phyloP scores from a whole-genome alignment of 2,888 invertebrate genomes.

The Sinhomidia bicolor region DNA sequence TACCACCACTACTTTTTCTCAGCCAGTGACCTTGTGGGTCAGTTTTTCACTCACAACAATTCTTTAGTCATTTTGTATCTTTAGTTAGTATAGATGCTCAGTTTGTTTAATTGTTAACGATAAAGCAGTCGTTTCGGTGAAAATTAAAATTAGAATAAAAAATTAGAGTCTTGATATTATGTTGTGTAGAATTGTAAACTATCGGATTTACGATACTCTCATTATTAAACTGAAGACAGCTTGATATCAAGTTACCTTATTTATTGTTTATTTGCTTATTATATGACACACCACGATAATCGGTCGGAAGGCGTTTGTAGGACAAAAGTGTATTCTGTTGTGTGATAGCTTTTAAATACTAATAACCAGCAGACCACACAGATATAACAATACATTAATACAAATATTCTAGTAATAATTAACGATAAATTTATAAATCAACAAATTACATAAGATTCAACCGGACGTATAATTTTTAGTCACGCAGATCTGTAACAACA shows the following conservation, averaged over 20 bases:
- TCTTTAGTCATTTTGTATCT: slow-evolving; percentile 63
- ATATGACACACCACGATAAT: not conserved
- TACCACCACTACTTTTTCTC: slow-evolving; percentile 55
- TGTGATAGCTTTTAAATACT: slow-evolving; percentile 6
- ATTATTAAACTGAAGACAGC: slow-evolving; percentile 37
- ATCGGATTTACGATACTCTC: slow-evolving; percentile 5
- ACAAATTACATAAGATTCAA: not conserved
- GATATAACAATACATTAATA: slow-evolving; percentile 1
- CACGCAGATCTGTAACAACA: slow-evolving; percentile 64
- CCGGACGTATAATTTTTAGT: slow-evolving; percentile 49
- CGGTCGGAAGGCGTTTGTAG: not conserved
- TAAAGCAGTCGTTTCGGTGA: not conserved
- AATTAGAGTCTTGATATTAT: slow-evolving; percentile 17
- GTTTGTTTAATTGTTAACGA: not conserved
- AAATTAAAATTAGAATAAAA: not conserved
- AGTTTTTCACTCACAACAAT: slow-evolving; percentile 63
- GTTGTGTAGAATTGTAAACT: not conserved
- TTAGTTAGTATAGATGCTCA: slow-evolving; percentile 52
- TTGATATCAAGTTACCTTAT: slow-evolving; percentile 51
- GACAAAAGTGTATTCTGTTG: slow-evolving; percentile 30
- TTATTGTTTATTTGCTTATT: slow-evolving; percentile 52
- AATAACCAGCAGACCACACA: not conserved
- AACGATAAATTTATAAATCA: not conserved
- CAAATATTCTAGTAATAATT: slow-evolving; percentile 23
- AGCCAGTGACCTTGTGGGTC: slow-evolving; percentile 61